Evolutionary conservation across 2,797 vertebrate species (phyloP).

Genomic region (Champsocephalus gunnari): DNA sequence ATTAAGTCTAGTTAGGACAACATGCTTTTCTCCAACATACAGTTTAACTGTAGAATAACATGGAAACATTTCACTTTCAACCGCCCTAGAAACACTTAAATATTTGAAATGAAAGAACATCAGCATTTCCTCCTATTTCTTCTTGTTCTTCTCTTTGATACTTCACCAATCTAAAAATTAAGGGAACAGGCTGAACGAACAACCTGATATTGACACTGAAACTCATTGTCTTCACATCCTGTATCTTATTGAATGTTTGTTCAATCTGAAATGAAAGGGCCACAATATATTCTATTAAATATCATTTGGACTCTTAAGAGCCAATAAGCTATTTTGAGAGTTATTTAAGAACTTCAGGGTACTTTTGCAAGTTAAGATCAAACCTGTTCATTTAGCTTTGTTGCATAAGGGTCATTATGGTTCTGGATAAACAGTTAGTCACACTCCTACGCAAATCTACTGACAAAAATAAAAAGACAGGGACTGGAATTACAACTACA

Average conservation of each 20-base stretch:
- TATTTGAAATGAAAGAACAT: conserved; percentile 14
- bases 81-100: not conserved
- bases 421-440: not conserved
- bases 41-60: conserved; percentile 13
- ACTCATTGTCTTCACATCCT: not conserved
- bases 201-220: not conserved
- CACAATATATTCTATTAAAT: not conserved
- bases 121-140: not conserved
- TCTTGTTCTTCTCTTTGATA: not conserved
- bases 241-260: not conserved
- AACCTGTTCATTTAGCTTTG: not conserved
- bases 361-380: not conserved
- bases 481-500: not conserved
- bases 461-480: not conserved
- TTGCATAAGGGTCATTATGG: not conserved
- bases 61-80: not conserved
- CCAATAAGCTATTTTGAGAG: not conserved
- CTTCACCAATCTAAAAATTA: conserved; percentile 1
- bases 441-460: not conserved
- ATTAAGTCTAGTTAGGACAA: not conserved
- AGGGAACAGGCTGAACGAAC: not conserved
- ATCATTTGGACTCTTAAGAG: not conserved
- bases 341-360: conserved; percentile 10
- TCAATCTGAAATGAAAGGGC: conserved; percentile 7
- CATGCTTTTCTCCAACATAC: not conserved